Conservation (phyloP, 2,888 invertebrate species). For the Clitarchus hookeri region DNA sequence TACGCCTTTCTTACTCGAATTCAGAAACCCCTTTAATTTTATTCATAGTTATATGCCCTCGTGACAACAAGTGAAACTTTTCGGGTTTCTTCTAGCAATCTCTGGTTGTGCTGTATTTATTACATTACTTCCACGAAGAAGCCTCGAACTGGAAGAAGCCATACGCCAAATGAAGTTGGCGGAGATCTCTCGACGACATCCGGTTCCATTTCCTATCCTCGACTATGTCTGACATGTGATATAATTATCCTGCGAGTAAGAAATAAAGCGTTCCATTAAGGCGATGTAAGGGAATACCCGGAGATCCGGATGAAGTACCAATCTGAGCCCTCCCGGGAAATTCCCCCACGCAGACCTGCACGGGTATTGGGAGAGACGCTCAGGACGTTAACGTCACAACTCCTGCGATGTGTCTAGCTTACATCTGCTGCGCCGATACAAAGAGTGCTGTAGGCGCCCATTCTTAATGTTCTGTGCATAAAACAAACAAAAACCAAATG, state of each 20-base stretch:
- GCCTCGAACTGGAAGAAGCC: neutral
- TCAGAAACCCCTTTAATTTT: too few species aligned
- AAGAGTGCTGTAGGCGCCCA: too few species aligned
- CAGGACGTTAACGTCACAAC: neutral
- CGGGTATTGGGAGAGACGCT: neutral
- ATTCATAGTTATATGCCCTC: too few species aligned
- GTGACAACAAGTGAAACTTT: neutral
- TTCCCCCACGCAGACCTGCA: neutral
- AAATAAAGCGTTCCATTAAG: conserved; percentile 5
- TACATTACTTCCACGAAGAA: neutral
- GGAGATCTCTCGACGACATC: neutral
- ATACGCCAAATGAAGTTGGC: neutral
- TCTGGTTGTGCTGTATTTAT: neutral
- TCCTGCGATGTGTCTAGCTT: neutral
- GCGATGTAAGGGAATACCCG: neutral
- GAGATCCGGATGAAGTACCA: neutral
- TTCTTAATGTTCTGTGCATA: too few species aligned
- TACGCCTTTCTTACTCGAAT: too few species aligned
- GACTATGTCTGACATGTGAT: neutral
- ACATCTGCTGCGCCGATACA: too few species aligned
- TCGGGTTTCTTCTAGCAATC: neutral
- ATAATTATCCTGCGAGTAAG: neutral
- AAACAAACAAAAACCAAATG: too few species aligned
- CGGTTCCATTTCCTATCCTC: neutral
- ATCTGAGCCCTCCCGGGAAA: neutral